Evolutionary conservation across 2,797 vertebrate species (phyloP).

Genomic region (Allobates femoralis): DNA sequence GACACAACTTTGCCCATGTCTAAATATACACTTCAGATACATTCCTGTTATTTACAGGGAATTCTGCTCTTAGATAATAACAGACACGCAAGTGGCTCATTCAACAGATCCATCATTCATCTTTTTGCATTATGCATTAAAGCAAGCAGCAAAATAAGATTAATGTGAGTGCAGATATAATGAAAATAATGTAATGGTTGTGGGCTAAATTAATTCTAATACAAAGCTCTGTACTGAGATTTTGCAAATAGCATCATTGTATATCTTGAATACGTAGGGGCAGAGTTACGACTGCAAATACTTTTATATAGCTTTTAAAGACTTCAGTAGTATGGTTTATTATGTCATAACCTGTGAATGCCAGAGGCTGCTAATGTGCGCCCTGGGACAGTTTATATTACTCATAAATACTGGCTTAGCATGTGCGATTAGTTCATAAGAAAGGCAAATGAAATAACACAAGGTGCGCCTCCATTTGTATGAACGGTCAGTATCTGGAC

Average conservation of each 20-base stretch:
- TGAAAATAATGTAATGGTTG: slow-evolving; percentile 9
- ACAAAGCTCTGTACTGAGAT: slow-evolving; percentile 12
- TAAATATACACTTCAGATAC: not conserved
- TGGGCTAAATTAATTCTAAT: not conserved
- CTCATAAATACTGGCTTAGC: slow-evolving; percentile 55
- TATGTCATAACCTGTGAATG: slow-evolving; percentile 58
- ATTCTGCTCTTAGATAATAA: not conserved
- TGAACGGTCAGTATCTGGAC: slow-evolving; percentile 33
- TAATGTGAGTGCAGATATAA: slow-evolving; percentile 10
- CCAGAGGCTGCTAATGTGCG: slow-evolving; percentile 55
- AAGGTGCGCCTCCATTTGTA: slow-evolving; percentile 36
- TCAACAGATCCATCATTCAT: not conserved
- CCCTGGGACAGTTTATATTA: slow-evolving; percentile 55
- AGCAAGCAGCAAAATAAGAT: slow-evolving; percentile 4
- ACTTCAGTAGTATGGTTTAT: slow-evolving; percentile 56
- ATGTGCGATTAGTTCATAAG: slow-evolving; percentile 55
- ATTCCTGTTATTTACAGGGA: not conserved
- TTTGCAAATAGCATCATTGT: slow-evolving; percentile 5
- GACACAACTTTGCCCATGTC: not conserved
- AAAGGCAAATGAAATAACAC: slow-evolving; percentile 43
- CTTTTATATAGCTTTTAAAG: slow-evolving; percentile 49
- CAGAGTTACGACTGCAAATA: slow-evolving; percentile 49
- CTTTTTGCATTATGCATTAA: slow-evolving; percentile 15
- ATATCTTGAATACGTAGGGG: slow-evolving; percentile 20
- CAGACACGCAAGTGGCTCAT: too few relatives aligned